A percentile compares a stretch with the other conserved stretches of the same genome.
phyloP scores from a whole-genome alignment of 2,888 invertebrate species.

The Beris morrisii region DNA sequence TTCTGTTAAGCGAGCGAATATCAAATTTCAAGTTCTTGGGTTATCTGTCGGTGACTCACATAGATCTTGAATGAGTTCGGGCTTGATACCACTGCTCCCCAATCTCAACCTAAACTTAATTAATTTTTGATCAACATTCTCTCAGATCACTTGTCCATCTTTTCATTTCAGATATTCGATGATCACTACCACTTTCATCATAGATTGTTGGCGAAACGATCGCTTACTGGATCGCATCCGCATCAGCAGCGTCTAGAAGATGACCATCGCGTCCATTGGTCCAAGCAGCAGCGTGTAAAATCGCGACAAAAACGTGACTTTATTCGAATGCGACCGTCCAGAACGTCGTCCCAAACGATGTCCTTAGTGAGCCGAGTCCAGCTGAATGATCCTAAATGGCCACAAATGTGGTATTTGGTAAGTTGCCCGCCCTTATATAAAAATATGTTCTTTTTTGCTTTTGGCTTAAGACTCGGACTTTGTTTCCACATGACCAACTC shows the following conservation, averaged over 20 bases:
- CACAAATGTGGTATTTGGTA: conserved; percentile 97
- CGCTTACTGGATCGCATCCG: conserved; percentile 68
- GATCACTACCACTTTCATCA: conserved; percentile 87
- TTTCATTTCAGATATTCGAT: conserved; percentile 75
- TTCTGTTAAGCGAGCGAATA: no score
- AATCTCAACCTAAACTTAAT: no score
- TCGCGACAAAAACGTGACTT: conserved; percentile 81
- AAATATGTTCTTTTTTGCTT: no score
- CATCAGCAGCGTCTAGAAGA: conserved; percentile 71
- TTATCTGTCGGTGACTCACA: no score
- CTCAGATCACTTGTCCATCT: conserved; percentile 21
- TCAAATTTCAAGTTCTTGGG: no score
- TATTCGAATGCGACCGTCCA: conserved; percentile 58
- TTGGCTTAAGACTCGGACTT: no score
- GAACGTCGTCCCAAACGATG: conserved; percentile 46
- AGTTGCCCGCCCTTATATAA: conserved; percentile 55
- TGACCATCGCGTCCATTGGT: conserved; percentile 79
- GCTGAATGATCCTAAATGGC: conserved; percentile 89
- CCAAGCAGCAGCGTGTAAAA: conserved; percentile 78
- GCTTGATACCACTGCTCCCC: no score
- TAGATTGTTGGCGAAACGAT: conserved; percentile 75
- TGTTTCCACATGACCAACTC: no score
- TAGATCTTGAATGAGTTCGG: no score
- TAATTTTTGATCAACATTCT: not conserved
- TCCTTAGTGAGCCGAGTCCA: conserved; percentile 52